Conservation (phyloP, 1,140 invertebrate species). For the Chelonus insularis region DNA sequence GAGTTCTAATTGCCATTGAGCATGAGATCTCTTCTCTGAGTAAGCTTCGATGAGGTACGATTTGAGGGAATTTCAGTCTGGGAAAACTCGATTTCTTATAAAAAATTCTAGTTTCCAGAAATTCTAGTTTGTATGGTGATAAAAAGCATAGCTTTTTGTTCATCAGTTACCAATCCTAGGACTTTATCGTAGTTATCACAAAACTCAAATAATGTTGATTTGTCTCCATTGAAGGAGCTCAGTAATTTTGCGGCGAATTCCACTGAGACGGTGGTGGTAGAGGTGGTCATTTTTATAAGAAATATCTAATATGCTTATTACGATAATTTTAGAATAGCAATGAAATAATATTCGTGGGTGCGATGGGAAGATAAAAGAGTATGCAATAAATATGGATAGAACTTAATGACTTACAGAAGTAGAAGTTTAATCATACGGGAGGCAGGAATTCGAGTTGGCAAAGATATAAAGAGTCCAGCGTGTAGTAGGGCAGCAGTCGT, state of each 20-base stretch:
- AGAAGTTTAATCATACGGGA: neutral
- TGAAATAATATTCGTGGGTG: too few species aligned
- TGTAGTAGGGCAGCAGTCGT: too few species aligned
- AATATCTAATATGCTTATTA: neutral
- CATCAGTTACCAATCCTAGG: neutral
- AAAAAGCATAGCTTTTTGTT: conserved; percentile 13
- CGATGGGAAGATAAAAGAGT: too few species aligned
- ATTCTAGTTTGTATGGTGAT: conserved; percentile 28
- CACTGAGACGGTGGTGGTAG: neutral
- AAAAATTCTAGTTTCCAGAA: conserved; percentile 21
- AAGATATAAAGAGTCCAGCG: too few species aligned
- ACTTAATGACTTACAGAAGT: neutral
- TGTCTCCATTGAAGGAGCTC: conserved; percentile 22
- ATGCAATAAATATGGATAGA: neutral
- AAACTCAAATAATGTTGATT: conserved; percentile 25
- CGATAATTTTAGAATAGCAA: too few species aligned
- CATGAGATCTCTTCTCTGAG: conserved; percentile 26
- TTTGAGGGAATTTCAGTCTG: conserved; percentile 23
- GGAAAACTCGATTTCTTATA: conserved; percentile 13
- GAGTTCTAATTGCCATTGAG: conserved; percentile 29
- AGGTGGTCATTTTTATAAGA: too few species aligned
- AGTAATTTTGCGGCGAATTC: conserved; percentile 23
- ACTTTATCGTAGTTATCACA: conserved; percentile 27
- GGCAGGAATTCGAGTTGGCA: too few species aligned
- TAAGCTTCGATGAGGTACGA: conserved; percentile 17